Evolutionary conservation across 2,888 invertebrate genomes (phyloP), one percentile per base, ranked within the genome.

Genomic region (Mamestra brassicae): DNA sequence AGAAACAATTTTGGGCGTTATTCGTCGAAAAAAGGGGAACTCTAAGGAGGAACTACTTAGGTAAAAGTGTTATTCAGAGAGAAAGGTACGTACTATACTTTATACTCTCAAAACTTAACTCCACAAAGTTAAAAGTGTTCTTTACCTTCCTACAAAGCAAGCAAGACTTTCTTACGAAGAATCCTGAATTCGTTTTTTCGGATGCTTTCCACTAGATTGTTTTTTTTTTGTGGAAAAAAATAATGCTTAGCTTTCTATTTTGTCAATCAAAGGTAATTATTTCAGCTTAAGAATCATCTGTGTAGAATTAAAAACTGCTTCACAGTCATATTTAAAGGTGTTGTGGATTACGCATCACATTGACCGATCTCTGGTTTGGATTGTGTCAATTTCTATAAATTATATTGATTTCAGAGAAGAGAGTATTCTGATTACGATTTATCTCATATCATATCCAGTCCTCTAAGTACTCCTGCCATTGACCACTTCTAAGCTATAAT

Each of bases 241-340:
- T 42, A 42, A 57, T 55, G 17, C 26, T 38, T 61, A 42, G n/a
- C 38, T 71, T 78, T 78, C 65, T 72, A 58, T 13, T 63, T 58
- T 38, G 61, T n/a, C 13, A 57, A 54, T 66, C 4, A 62, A 72
- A 62, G 63, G 13, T 61, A n/a, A 69, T 11, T 47, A 47, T 42
- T 57, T 45, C 36, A 52, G 54, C n/a, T 11, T 54, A 10, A 36
- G 0, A 64, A 5, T 26, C 26, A 13, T 60, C 6, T 68, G 7
- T 3, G 11, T 34, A 47, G 17, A 17, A 58, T 13, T 70, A 69
- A 36, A 52, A 60, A n/a, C 45, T 52, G 2, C 11, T 17, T 52
- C n/a, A 13, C n/a, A 60, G 52, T 47, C 26, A 38, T 61, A 45
- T 73, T 61, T 6, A 4, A 4, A 38, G 0, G 1, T 38, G 38